Base-by-base conservation (phyloP, 2,888 invertebrate genomes). In the Conomelus anceps region DNA sequence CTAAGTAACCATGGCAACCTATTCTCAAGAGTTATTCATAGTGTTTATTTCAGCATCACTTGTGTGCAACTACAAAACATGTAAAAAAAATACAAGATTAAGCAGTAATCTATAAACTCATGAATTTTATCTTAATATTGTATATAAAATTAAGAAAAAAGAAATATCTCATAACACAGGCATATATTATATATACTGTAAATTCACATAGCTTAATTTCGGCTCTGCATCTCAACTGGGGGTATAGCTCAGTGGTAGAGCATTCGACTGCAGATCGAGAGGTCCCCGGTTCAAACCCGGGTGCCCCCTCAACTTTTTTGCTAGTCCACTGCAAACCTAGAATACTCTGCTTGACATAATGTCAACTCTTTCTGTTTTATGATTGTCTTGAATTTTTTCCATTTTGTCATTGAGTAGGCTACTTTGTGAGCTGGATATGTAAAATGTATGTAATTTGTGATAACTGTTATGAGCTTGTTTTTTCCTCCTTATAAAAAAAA, bases 201-300 rank as follows among this genome's bases (percentile, higher is more conserved):
- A 4, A 63, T 13, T 63, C 24, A 85, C 3, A 85, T 85, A 85
- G 20, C 20, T 20, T 22, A 3, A 85, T 85, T 24, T 85, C 24
- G 22, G 0, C 1, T 1, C 22, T 1, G 22, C 3, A 4, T 0
- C 3, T 23, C 85, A 85, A 22, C 9, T 26, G 88, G 88, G 88
- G 88, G 88, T 88, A 88, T 88, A 88, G 86, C 86, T 86, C 86
- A 86, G 86, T 86, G 86, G 86, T 86, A 86, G 86, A 86, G 86
- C 86, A 86, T 86, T 86, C 86, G 86, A 86, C 86, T 86, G 86
- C 86, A 86, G 86, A 86, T 86, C 86, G 86, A 86, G 86, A 86
- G 86, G 86, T 86, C 86, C 86, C 86, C 86, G 86, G 86, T 86
- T 86, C 86, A 86, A 86, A 88, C 88, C 88, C 88, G 88, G 88